Evolutionary conservation across 2,797 vertebrate genomes (phyloP).

Genomic region (Petrocephalus schoutedeni): DNA sequence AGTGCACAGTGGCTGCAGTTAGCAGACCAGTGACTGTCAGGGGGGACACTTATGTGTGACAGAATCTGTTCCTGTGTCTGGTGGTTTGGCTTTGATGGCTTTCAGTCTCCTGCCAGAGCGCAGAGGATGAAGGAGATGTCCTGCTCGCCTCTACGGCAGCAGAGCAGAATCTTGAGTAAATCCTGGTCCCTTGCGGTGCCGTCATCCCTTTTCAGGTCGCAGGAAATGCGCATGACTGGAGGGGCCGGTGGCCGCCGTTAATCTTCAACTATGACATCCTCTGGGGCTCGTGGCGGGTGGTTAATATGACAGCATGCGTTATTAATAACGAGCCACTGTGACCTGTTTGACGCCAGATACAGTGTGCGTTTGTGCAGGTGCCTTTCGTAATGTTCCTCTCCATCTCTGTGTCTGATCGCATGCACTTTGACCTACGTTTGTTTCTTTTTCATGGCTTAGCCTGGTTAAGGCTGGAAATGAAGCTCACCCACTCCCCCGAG

Average conservation of each 20-base stretch:
- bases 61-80: background rate
- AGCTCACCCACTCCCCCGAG: background rate
- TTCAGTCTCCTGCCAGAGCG: background rate
- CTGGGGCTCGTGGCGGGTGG: background rate
- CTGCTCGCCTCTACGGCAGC: background rate
- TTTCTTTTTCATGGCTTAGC: background rate
- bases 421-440: background rate
- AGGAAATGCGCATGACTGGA: background rate
- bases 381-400: background rate
- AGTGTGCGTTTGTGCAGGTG: background rate
- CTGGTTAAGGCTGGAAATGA: background rate
- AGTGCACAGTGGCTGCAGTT: background rate
- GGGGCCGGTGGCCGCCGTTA: background rate
- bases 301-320: background rate
- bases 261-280: background rate
- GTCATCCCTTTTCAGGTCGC: background rate
- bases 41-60: background rate
- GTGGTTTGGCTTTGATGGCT: background rate
- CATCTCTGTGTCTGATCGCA: background rate
- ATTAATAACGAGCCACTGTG: background rate
- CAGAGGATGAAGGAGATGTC: background rate
- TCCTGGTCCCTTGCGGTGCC: background rate
- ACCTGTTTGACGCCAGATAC: background rate
- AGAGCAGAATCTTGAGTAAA: background rate
- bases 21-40: background rate